A percentile compares a stretch with the other conserved stretches of the same genome.
phyloP scores from a whole-genome alignment of 2,113 vertebrate species.

The Hippocampus abdominalis region DNA sequence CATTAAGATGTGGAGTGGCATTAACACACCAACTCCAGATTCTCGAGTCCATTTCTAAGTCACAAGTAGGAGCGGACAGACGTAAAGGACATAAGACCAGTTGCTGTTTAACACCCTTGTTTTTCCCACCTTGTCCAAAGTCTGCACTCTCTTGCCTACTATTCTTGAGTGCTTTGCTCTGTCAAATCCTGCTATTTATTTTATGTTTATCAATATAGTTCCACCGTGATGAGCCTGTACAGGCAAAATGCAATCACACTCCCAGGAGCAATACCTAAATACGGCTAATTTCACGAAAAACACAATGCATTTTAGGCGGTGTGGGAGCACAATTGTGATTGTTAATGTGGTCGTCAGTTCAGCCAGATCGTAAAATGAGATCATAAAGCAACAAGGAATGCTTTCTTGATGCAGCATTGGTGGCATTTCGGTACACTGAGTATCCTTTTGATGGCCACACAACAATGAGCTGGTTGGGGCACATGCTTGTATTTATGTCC shows the following conservation, averaged over 20 bases:
- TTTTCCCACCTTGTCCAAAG: no score
- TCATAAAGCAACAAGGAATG: conserved; percentile 62
- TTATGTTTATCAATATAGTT: conserved; percentile 37
- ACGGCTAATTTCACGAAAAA: conserved; percentile 47
- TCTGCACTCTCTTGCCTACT: no score
- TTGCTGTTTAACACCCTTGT: no score
- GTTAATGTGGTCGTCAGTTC: conserved; percentile 68
- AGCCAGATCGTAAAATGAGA: conserved; percentile 61
- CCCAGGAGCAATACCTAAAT: conserved; percentile 50
- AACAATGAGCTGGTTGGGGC: conserved; percentile 11
- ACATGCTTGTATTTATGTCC: conserved; percentile 15
- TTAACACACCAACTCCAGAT: conserved; percentile 42
- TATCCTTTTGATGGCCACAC: conserved; percentile 52
- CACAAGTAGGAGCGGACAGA: conserved; percentile 9
- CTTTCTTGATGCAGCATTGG: conserved; percentile 55
- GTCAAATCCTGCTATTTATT: conserved; percentile 37
- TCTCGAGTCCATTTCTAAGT: conserved; percentile 19
- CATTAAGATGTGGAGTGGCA: conserved; percentile 63
- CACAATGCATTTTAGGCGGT: conserved; percentile 29
- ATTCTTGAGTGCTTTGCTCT: no score
- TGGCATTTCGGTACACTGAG: conserved; percentile 66
- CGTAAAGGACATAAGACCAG: conserved; percentile 8
- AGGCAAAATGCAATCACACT: conserved; percentile 48
- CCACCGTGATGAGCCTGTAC: conserved; percentile 29
- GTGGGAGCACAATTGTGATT: conserved; percentile 40